A percentile compares a stretch with the other conserved stretches of the same genome.
Evolutionary conservation across 2,888 invertebrate species (phyloP).

Genomic region (Melanargia galathea): DNA sequence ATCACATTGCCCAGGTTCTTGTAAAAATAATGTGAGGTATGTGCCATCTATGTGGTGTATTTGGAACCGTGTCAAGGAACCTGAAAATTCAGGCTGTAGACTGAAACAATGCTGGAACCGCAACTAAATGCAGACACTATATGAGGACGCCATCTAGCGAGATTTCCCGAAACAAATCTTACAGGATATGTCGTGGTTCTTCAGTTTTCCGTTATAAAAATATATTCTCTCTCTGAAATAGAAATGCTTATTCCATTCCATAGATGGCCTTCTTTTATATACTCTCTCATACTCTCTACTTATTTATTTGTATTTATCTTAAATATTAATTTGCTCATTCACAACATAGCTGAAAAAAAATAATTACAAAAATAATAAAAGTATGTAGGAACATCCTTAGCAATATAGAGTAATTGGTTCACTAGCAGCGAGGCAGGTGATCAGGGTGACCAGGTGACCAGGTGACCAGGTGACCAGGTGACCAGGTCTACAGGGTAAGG

Average conservation of each 20-base stretch:
- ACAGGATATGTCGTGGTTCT: not conserved
- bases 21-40: not conserved
- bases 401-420: too few species aligned
- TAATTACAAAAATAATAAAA: too few species aligned
- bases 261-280: slow-evolving; percentile 16
- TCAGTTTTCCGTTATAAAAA: not conserved
- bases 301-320: too few species aligned
- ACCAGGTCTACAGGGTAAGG: too few species aligned
- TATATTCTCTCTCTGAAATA: not conserved
- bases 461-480: too few species aligned
- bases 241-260: not conserved
- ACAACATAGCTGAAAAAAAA: too few species aligned
- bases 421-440: too few species aligned
- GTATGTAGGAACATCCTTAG: too few species aligned
- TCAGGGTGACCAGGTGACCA: too few species aligned
- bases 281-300: too few species aligned
- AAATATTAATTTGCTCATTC: too few species aligned
- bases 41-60: not conserved
- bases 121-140: not conserved
- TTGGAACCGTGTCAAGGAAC: not conserved
- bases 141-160: not conserved
- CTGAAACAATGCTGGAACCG: not conserved
- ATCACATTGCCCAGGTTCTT: too few species aligned
- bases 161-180: not conserved
- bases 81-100: not conserved